phyloP scores from a whole-genome alignment of 1,140 invertebrate genomes.

The Zophobas atratus region DNA sequence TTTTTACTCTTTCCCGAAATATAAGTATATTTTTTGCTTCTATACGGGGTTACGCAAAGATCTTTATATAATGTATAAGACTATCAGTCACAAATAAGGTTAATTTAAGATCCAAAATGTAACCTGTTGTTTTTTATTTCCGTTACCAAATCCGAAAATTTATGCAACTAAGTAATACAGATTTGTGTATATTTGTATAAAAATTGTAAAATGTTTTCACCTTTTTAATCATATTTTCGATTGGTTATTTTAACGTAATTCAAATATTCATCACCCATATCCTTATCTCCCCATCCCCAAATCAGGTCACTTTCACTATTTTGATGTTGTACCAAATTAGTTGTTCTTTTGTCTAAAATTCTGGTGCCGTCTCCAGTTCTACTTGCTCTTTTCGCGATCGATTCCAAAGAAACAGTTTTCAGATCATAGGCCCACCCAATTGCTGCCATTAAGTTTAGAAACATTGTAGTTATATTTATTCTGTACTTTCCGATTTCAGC shows the following conservation, averaged over 20 bases:
- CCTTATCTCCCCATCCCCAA: conserved; percentile 72
- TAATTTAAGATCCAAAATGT: too few relatives aligned
- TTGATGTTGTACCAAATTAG: not conserved
- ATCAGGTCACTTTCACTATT: conserved; percentile 70
- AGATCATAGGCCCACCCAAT: conserved; percentile 83
- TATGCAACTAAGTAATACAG: too few relatives aligned
- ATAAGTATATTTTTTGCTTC: too few relatives aligned
- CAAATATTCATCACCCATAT: conserved; percentile 60
- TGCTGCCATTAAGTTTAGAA: conserved; percentile 85
- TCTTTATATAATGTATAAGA: too few relatives aligned
- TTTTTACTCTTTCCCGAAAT: too few relatives aligned
- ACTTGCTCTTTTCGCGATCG: conserved; percentile 74
- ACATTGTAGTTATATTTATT: conserved; percentile 84
- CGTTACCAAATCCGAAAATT: too few relatives aligned
- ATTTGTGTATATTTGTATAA: too few relatives aligned
- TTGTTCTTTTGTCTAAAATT: not conserved
- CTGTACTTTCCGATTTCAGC: conserved; percentile 77
- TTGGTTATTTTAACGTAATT: conserved; percentile 8
- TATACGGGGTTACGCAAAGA: too few relatives aligned
- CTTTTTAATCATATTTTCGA: not conserved
- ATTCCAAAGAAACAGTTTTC: conserved; percentile 80
- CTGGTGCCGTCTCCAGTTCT: conserved; percentile 79
- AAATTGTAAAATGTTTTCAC: too few relatives aligned
- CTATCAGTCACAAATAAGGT: too few relatives aligned
- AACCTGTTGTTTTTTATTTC: too few relatives aligned